phyloP scores from a whole-genome alignment of 2,113 vertebrate species.

The Hystrix cristata region DNA sequence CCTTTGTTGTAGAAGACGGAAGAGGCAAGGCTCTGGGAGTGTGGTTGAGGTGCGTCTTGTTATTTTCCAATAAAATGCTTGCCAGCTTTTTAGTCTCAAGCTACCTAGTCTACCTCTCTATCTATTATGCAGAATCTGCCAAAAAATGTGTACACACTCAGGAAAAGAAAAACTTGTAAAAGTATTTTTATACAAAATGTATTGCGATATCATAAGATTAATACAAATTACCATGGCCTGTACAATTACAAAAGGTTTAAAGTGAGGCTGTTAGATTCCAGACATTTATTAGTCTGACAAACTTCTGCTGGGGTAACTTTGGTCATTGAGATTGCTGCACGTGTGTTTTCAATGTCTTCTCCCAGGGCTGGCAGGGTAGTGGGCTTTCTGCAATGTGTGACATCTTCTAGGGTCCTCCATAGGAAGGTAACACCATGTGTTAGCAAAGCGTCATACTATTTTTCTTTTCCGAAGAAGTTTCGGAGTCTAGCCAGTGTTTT shows the following conservation, averaged over 20 bases:
- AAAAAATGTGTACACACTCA: neutral
- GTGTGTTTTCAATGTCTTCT: neutral
- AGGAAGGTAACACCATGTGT: neutral
- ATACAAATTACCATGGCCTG: neutral
- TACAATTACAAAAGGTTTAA: neutral
- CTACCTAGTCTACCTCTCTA: neutral
- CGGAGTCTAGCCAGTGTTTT: neutral
- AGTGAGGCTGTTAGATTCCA: neutral
- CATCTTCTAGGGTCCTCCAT: neutral
- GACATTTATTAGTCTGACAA: neutral
- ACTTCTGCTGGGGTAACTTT: neutral
- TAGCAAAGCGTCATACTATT: neutral
- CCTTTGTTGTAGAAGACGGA: neutral
- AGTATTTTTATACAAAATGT: neutral
- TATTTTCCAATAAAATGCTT: constrained; percentile 1
- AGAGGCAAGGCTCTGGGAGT: neutral
- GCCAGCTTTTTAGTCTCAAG: neutral
- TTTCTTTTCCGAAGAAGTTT: neutral
- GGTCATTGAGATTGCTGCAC: neutral
- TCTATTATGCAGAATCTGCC: neutral
- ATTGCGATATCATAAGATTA: neutral
- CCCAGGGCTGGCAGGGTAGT: neutral
- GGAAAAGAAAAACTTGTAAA: neutral
- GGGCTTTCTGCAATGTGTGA: neutral
- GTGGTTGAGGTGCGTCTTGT: neutral